phyloP scores from a whole-genome alignment of 1,140 invertebrate species.

The Procambarus clarkii region DNA sequence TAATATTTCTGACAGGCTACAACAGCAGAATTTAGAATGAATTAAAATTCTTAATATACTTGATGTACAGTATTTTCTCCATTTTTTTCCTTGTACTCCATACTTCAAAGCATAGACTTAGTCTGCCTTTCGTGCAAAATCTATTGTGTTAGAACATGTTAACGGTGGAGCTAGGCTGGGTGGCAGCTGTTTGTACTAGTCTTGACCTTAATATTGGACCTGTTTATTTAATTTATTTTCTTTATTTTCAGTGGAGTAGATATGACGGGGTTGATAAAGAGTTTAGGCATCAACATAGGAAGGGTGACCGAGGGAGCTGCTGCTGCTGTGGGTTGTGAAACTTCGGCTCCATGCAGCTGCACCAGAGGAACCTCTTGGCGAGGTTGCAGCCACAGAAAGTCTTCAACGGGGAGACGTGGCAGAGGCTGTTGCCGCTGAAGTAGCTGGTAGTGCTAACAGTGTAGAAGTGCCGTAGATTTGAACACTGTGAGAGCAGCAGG shows the following conservation, averaged over 20 bases:
- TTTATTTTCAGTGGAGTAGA: slow-evolving; percentile 72
- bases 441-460: neutral
- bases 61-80: no score
- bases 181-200: no score
- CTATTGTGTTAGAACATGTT: no score
- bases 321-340: neutral
- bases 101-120: no score
- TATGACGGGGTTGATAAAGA: slow-evolving; percentile 67
- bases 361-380: neutral
- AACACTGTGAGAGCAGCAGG: slow-evolving; percentile 76
- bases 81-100: no score
- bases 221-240: no score
- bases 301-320: slow-evolving; percentile 15
- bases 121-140: no score
- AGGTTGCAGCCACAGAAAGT: neutral
- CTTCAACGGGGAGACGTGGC: neutral
- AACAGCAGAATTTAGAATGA: no score
- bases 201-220: no score
- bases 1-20: no score
- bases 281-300: slow-evolving; percentile 68
- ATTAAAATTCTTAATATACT: no score
- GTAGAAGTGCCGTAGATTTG: neutral
- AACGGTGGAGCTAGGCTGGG: no score
- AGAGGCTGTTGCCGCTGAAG: neutral
- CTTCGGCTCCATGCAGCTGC: neutral